Conservation (phyloP, 64 coral and sea anemone genomes). For the Pocillopora verrucosa region DNA sequence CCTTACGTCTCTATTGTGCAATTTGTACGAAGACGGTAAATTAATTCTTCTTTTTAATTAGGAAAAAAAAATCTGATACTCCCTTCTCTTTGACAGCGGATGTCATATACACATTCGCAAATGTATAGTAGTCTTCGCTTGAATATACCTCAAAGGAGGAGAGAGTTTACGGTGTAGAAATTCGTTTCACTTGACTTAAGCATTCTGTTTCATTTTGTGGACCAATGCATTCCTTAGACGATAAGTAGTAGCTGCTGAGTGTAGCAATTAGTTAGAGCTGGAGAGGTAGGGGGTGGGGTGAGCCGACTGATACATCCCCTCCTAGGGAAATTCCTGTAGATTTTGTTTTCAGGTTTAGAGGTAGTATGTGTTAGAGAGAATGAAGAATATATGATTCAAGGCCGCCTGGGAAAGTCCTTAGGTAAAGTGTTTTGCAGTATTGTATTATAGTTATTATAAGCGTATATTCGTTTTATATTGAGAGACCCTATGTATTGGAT, state of each 20-base stretch:
- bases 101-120: background rate
- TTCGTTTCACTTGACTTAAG: background rate
- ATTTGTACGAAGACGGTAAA: no score
- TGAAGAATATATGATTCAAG: slow-evolving; percentile 27
- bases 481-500: slow-evolving; percentile 28
- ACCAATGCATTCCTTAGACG: background rate
- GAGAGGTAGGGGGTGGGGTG: no score
- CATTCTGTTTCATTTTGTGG: background rate
- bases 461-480: slow-evolving; percentile 20
- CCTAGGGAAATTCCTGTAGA: no score
- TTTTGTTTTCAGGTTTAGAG: background rate
- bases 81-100: background rate
- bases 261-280: no score
- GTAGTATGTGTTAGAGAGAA: background rate
- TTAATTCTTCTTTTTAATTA: no score
- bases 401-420: background rate
- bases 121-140: background rate
- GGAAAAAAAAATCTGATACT: no score
- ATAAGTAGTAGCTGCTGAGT: no score
- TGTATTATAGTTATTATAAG: slow-evolving; percentile 16
- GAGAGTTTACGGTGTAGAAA: background rate
- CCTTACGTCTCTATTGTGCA: no score
- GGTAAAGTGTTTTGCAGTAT: slow-evolving; percentile 28
- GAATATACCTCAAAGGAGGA: background rate
- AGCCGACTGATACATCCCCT: no score